Evolutionary conservation across 2,888 invertebrate species (phyloP), one percentile per base, ranked within the genome.

Genomic region (Pherbina coryleti): DNA sequence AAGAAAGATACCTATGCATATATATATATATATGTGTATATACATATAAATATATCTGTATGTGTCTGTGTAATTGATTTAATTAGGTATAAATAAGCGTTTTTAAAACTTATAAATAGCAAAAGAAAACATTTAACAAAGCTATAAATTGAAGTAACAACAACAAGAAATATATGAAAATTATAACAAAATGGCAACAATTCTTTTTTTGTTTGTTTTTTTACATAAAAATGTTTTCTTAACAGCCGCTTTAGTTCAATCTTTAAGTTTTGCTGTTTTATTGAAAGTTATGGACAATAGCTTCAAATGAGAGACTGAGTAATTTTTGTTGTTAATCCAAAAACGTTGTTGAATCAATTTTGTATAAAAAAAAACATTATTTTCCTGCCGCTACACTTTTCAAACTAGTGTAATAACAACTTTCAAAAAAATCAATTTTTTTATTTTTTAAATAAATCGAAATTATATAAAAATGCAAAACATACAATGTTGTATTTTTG

Each of bases 41-140:
- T 79, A 81, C 79, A 79, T 76, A 83, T 75, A 72, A 74, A 73
- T 75, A 64, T 57, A 77, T 72, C 70, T 62, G 64, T 57, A 72
- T 60, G 60, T 53, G 22, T 74, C 17, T 44, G 31, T 64, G 69
- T 69, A 69, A 69, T 49, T 69, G 22, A 69, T 28, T n/a, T 66
- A 49, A 69, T 22, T 11, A 25, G 28, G 19, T 60, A 49, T 62
- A 62, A 62, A 19, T 62, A 62, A 44, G 62, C 73, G 73, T 73
- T 73, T 62, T 73, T 62, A 62, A 73, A 73, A 69, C 17, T 60
- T 73, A 60, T 62, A 28, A 73, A 28, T 62, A 62, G 44, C 34
- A 31, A 71, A 37, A 31, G n/a, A n/a, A 66, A 74, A n/a, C 17
- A 74, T 53, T 74, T 14, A 64, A 31, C 64, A 60, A 66, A 53